Evolutionary conservation across 2,888 invertebrate genomes (phyloP).

Genomic region (Argynnis bischoffii): DNA sequence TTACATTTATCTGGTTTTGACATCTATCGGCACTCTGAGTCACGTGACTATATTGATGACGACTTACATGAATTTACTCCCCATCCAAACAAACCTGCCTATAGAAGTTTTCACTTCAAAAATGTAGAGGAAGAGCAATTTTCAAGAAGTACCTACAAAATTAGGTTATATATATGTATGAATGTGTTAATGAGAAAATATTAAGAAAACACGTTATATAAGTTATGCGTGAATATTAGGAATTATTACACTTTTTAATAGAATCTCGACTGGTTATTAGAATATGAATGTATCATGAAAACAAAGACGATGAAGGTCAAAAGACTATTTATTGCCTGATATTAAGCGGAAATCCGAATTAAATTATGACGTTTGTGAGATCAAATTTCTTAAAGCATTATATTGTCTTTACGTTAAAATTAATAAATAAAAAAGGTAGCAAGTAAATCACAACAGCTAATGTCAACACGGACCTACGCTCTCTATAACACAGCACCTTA

Average conservation of each 20-base stretch:
- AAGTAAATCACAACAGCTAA: slow-evolving; percentile 5
- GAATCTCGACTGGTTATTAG: not conserved
- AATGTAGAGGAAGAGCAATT: too few species aligned
- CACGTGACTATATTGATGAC: too few species aligned
- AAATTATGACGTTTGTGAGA: slow-evolving; percentile 1
- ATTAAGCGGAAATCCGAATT: slow-evolving; percentile 5
- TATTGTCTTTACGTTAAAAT: not conserved
- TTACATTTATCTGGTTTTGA: too few species aligned
- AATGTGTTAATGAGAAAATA: not conserved
- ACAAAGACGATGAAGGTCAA: slow-evolving; percentile 18
- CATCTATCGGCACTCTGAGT: too few species aligned
- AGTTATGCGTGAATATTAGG: not conserved
- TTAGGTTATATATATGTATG: too few species aligned
- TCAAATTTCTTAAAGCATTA: not conserved
- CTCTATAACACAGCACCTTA: slow-evolving; percentile 54
- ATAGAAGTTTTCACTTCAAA: too few species aligned
- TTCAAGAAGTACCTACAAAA: too few species aligned
- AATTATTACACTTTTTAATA: slow-evolving; percentile 7
- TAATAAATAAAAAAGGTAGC: not conserved
- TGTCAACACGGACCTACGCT: slow-evolving; percentile 49
- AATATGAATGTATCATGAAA: slow-evolving; percentile 5
- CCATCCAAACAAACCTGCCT: too few species aligned
- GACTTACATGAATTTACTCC: too few species aligned
- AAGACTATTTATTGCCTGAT: not conserved
- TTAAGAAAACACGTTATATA: not conserved